A percentile compares a stretch with the other conserved stretches of the same genome.
Evolutionary conservation across 2,797 vertebrate species (phyloP).

Genomic region (Benthosema pterotum): DNA sequence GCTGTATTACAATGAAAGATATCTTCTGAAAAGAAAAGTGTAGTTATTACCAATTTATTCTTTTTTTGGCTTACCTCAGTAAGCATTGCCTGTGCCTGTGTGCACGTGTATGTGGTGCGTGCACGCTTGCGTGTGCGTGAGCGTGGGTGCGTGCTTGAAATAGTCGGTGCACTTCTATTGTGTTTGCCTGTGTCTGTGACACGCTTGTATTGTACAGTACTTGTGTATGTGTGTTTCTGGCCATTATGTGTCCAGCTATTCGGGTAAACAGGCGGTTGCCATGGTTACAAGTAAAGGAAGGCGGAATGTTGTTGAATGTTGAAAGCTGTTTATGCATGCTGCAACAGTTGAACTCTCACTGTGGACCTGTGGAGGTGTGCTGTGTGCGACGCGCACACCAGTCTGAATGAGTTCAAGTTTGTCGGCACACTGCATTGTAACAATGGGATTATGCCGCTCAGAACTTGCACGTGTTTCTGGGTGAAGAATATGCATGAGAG

Average conservation of each 20-base stretch:
- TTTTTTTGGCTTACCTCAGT: too few relatives aligned
- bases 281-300: not conserved
- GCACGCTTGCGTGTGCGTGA: conserved; percentile 2
- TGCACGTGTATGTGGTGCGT: not conserved
- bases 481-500: too few relatives aligned
- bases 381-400: too few relatives aligned
- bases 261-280: not conserved
- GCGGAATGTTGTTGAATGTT: not conserved
- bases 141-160: not conserved
- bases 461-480: too few relatives aligned
- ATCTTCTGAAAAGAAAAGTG: too few relatives aligned
- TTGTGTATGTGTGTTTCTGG: not conserved
- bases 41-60: too few relatives aligned
- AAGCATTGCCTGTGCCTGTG: too few relatives aligned
- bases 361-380: conserved; percentile 1
- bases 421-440: too few relatives aligned
- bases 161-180: not conserved
- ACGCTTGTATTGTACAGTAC: not conserved
- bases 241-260: not conserved
- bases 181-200: not conserved
- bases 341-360: not conserved
- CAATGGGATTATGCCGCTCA: too few relatives aligned
- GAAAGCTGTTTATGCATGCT: not conserved
- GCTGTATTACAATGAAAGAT: too few relatives aligned
- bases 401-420: too few relatives aligned